These are phyloP conservation scores for Procavia capensis DNA, from an alignment of 2,113 vertebrate genomes.

Conservation along the genomic window DNA sequence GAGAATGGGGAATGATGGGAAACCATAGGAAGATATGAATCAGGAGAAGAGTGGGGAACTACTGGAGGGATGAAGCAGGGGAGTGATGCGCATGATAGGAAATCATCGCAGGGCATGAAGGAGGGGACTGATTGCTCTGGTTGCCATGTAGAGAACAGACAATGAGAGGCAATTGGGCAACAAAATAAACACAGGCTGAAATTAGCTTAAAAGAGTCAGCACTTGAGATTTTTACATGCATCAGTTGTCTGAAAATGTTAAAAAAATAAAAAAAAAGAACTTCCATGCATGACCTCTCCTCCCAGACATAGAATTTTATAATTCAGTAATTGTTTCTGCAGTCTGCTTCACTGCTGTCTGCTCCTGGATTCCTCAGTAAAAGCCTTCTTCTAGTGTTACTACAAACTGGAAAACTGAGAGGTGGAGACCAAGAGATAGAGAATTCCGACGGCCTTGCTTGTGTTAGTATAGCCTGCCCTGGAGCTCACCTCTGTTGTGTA, in stretches of 20 bases:
- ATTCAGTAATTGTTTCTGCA: neutral
- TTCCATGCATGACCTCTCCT: neutral
- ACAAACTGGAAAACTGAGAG: constrained; percentile 44
- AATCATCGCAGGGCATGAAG: neutral
- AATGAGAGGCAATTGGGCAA: neutral
- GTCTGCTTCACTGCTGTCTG: neutral
- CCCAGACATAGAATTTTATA: neutral
- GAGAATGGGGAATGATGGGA: neutral
- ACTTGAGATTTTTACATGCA: neutral
- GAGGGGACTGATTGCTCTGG: neutral
- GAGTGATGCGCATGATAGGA: neutral
- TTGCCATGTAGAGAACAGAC: neutral
- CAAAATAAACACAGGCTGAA: neutral
- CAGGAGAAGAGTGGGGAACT: too few relatives aligned
- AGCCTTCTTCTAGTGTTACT: constrained; percentile 24
- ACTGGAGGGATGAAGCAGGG: neutral
- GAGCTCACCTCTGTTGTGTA: constrained; percentile 45
- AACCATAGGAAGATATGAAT: neutral
- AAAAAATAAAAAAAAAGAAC: too few relatives aligned
- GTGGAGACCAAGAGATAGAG: neutral
- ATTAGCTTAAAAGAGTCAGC: neutral
- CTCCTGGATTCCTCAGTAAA: constrained; percentile 7
- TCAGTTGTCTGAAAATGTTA: neutral
- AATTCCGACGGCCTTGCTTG: neutral
- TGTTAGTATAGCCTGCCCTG: constrained; percentile 39